These are phyloP conservation scores for Murina feae DNA, from an alignment of 2,113 vertebrate species.

Conservation along the genomic window DNA sequence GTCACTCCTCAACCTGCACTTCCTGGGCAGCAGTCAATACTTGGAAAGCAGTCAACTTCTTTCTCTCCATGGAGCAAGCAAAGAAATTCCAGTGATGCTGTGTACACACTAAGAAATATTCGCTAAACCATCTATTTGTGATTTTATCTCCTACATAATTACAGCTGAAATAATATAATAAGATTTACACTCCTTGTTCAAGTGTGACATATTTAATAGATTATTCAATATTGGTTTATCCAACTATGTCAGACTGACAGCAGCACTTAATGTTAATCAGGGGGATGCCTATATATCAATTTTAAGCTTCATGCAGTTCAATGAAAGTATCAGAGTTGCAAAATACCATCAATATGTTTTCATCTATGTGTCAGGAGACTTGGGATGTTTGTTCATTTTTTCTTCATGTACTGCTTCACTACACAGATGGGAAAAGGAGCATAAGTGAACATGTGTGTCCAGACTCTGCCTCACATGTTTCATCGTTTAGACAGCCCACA, in stretches of 20 bases:
- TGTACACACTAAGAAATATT: neutral
- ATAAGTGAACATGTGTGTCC: neutral
- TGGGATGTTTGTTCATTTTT: slow-evolving; percentile 73
- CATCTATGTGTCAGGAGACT: slow-evolving; percentile 79
- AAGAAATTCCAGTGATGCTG: slow-evolving; percentile 36
- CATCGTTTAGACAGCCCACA: neutral
- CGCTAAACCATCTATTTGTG: slow-evolving; percentile 61
- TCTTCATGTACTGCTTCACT: slow-evolving; percentile 66
- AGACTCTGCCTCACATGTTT: neutral
- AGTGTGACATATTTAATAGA: slow-evolving; percentile 81
- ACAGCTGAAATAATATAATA: slow-evolving; percentile 78
- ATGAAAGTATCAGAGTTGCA: slow-evolving; percentile 74
- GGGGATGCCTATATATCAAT: slow-evolving; percentile 69
- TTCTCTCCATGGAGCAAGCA: neutral
- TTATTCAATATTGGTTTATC: slow-evolving; percentile 82
- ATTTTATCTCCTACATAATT: slow-evolving; percentile 80
- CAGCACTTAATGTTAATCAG: slow-evolving; percentile 81
- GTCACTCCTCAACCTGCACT: slow-evolving; percentile 36
- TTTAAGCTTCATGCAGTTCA: slow-evolving; percentile 71
- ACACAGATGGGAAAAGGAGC: neutral
- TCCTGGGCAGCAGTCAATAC: slow-evolving; percentile 49
- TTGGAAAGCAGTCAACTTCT: slow-evolving; percentile 58
- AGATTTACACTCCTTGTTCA: slow-evolving; percentile 74
- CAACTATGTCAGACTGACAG: slow-evolving; percentile 80
- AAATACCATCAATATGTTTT: slow-evolving; percentile 81